Base-by-base conservation (phyloP, 2,113 vertebrate genomes). In the Gasterosteus nipponicus region DNA sequence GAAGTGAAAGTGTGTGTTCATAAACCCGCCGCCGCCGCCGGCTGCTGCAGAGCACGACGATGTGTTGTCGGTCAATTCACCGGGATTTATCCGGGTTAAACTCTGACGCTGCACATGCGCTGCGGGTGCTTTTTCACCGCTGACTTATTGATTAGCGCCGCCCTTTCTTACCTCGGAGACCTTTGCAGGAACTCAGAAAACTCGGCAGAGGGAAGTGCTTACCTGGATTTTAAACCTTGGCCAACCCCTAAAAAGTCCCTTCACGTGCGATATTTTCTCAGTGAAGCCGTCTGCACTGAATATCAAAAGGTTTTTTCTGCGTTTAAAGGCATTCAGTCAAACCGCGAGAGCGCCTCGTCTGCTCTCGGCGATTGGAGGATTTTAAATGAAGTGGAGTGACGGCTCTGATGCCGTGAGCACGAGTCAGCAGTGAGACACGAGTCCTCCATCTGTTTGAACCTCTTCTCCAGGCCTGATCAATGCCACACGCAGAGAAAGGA, bases 71-170 rank as follows among this genome's bases (percentile, higher is more conserved):
- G 77, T 81, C 69, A 64, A 35, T 75, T 86, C 81, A 69, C 3
- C 53, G 7, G 1, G 66, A 42, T 54, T 51, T 84, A 83, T 69
- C 60, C 31, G 71, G 51, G 70, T 78, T 75, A 81, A 89, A 77
- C 67, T 38, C 31, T 59, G 15, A 22, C 14, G 19, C 16, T 11
- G 11, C 71, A 59, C 29, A 29, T 29, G 38, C 73, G 54, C 62
- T 78, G 29, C 19, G 9, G 7, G 1, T 18, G 56, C 64, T 16
- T 44, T 67, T 44, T 76, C 73, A 81, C 78, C 71, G 73, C 58
- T 58, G 51, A 60, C 62, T 62, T 49, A 35, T 54, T 42, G 63
- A 86, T 82, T 72, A 51, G 35, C 35, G 51, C 53, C 1, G 49
- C 19, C 31, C 10, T 26, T 44, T 31, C 51, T 42, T 19, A 78